These are phyloP conservation scores for Lipotes vexillifer DNA, from an alignment of 2,113 vertebrate genomes.

Conservation along the genomic window DNA sequence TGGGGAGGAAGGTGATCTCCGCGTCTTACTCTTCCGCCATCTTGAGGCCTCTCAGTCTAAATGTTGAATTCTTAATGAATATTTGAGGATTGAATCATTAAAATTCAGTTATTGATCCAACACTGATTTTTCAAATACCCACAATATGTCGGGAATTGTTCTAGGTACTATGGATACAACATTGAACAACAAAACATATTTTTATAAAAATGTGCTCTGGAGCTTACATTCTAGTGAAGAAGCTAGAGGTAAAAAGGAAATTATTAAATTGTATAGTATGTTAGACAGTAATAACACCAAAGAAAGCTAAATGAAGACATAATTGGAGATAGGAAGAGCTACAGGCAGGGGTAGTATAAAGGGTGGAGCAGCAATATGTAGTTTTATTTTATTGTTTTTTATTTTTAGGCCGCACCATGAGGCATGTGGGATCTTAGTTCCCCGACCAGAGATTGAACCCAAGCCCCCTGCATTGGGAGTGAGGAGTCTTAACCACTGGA, in stretches of 20 bases:
- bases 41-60: too few relatives aligned
- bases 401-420: too few relatives aligned
- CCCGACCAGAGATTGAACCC: too few relatives aligned
- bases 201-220: neutral
- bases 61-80: neutral
- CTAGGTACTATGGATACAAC: neutral
- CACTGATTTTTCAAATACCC: neutral
- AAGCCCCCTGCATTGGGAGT: too few relatives aligned
- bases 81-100: neutral
- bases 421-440: too few relatives aligned
- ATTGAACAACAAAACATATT: neutral
- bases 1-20: too few relatives aligned
- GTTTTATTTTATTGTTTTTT: neutral
- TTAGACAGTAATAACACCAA: neutral
- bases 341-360: neutral
- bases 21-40: too few relatives aligned
- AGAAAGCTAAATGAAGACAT: neutral
- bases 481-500: too few relatives aligned
- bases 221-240: neutral
- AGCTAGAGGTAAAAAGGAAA: neutral
- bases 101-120: neutral
- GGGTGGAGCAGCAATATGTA: neutral
- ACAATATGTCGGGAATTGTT: neutral
- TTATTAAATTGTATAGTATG: neutral
- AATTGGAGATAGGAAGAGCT: neutral